Evolutionary conservation across 2,797 vertebrate genomes (phyloP), one percentile per base, ranked within the genome.

Genomic region (Bradypodion pumilum): DNA sequence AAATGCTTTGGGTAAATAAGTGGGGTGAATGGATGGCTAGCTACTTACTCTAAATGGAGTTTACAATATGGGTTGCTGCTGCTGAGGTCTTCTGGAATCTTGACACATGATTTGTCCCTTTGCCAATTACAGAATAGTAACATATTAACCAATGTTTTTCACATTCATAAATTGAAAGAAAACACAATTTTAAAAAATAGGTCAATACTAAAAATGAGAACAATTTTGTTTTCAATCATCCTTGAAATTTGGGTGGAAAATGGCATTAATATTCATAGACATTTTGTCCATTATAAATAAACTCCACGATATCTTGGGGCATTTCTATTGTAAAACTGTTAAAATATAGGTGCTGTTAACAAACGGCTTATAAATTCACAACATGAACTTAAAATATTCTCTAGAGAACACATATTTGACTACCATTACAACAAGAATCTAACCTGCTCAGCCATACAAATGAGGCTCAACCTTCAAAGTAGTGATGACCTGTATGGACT

Each of bases 281-380:
- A 76, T 68, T 82, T 63, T 74, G 62, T 65, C 32, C 44, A 23
- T 73, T 74, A 82, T 74, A 49, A 62, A 12, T 16, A 59, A 69
- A 68, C 77, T 21, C 13, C 46, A 59, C 69, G 27, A n/a, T 32
- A 49, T 37, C 29, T 72, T 3, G 16, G 44, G 40, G 49, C 25
- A 76, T 83, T 69, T 59, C 32, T 19, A 59, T 83, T 15, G 23
- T 56, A 21, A 25, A 69, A 27, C 40, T 35, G 23, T 60, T 60
- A 52, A 81, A 42, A 81, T 56, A 7, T 40, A 42, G 56, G 37
- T 40, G 32, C 59, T 65, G 29, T 74, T 83, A 69, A 60, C 23
- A 83, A 68, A 68, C 42, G 21, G 13, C 29, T 56, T 59, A 69
- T 49, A 63, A 74, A 82, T 82, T 82, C 80, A 82, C 80, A 81